Conservation (phyloP, 2,888 invertebrate species). For the Pterostichus madidus region DNA sequence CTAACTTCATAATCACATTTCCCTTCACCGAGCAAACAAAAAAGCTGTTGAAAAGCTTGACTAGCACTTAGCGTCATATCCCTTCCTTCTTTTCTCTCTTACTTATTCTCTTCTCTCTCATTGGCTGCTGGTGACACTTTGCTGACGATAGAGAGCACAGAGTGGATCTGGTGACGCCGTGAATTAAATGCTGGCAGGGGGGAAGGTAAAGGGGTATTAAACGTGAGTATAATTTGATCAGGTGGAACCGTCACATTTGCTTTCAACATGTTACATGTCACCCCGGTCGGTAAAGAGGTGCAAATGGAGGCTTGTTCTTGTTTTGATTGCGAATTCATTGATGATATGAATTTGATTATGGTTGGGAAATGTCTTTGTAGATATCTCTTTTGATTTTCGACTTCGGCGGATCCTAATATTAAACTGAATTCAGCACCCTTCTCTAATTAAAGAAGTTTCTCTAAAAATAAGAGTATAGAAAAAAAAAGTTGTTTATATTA, state of each 20-base stretch:
- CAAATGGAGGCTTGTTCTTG: constrained; percentile 10
- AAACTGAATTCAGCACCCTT: no score
- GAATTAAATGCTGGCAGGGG: not conserved
- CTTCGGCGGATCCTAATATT: no score
- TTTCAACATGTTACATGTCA: constrained; percentile 36
- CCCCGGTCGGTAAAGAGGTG: constrained; percentile 1
- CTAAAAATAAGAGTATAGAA: no score
- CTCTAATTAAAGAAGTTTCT: no score
- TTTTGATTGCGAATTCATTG: constrained; percentile 20
- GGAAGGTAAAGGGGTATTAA: not conserved
- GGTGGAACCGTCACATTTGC: constrained; percentile 19
- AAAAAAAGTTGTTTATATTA: no score
- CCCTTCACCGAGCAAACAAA: not conserved
- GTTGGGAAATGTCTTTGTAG: not conserved
- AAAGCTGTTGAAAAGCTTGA: not conserved
- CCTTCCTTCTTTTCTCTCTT: not conserved
- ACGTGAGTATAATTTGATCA: constrained; percentile 48
- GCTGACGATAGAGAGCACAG: no score
- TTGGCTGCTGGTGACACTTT: not conserved
- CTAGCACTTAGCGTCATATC: not conserved
- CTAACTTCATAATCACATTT: constrained; percentile 10
- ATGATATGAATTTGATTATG: constrained; percentile 5
- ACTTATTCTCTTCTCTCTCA: not conserved
- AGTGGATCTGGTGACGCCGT: not conserved
- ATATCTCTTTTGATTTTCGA: no score